Evolutionary conservation across 2,797 vertebrate species (phyloP), one percentile per base, ranked within the genome.

Genomic region (Anguilla megastoma): DNA sequence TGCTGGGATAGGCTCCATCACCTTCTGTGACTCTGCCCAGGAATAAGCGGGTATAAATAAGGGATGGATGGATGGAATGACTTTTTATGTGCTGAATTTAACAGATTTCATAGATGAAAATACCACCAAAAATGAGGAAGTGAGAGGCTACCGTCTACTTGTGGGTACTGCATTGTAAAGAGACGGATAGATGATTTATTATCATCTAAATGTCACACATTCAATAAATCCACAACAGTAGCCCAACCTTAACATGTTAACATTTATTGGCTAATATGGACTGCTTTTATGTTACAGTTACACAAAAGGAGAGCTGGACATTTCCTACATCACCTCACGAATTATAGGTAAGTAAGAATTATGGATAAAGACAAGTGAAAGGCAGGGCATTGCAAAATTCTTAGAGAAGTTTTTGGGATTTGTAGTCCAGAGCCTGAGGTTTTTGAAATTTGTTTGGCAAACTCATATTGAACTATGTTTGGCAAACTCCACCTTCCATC

Each of bases 261-360:
- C 9, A 33, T n/a, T 12, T 36, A 50, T n/a, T 54, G 24, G 24
- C 24, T 84, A 54, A 83, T 86, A 33, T 89, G 90, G 14, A 54
- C 41, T 8, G 0, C 85, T 60, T 90, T 16, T 93, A 33, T 91
- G 41, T 92, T 96, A 41, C 86, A 99, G 99, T 90, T 99, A 99
- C 94, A 97, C 98, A 63, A 99, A 99, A 96, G 99, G 98, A 91
- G 99, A 99, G 92, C 95, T 99, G 93, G 98, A 99, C 92, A 99
- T 99, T 92, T 97, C 97, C 56, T 99, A 99, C 87, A 97, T 99
- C 94, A 99, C 99, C 92, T 97, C 98, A 90, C 96, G 98, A 92
- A 98, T 99, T 93, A 99, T 99, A 93, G 99, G 99, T 99, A 95
- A 97, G 94, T 87, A 90, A 48, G 50, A n/a, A 50, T 63, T 18